phyloP scores from a whole-genome alignment of 2,888 invertebrate genomes.

The Eilema caniola region DNA sequence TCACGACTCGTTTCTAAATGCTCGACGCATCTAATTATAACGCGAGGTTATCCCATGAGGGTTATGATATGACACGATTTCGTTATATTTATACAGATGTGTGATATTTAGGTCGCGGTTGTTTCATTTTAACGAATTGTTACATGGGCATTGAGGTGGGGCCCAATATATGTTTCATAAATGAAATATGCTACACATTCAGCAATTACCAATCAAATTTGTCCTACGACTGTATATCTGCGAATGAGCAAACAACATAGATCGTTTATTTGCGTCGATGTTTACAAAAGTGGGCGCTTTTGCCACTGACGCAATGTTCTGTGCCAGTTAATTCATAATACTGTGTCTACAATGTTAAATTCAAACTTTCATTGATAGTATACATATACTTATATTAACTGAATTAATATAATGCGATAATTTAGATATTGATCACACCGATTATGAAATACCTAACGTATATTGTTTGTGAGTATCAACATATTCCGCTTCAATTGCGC shows the following conservation, averaged over 20 bases:
- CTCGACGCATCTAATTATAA: conserved; percentile 71
- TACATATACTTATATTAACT: background rate
- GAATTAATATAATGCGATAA: background rate
- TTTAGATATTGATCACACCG: background rate
- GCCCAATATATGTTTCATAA: conserved; percentile 12
- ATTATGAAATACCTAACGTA: background rate
- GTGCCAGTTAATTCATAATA: conserved; percentile 56
- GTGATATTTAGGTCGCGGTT: conserved; percentile 61
- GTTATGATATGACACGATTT: conserved; percentile 79
- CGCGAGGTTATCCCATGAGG: conserved; percentile 73
- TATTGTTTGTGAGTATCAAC: background rate
- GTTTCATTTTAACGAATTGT: conserved; percentile 26
- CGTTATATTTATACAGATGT: conserved; percentile 64
- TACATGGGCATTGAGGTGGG: conserved; percentile 5
- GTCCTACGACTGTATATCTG: conserved; percentile 55
- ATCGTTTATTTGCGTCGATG: conserved; percentile 80
- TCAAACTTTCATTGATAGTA: conserved; percentile 4
- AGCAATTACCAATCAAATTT: conserved; percentile 12
- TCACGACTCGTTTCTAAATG: conserved; percentile 37
- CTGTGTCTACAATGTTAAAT: conserved; percentile 21
- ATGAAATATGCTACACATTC: conserved; percentile 18
- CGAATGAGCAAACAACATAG: conserved; percentile 68
- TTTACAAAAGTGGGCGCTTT: conserved; percentile 75
- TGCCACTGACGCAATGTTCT: conserved; percentile 75
- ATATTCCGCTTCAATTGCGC: background rate